Conservation (phyloP, 2,113 vertebrate species). For the Phoenicopterus ruber region DNA sequence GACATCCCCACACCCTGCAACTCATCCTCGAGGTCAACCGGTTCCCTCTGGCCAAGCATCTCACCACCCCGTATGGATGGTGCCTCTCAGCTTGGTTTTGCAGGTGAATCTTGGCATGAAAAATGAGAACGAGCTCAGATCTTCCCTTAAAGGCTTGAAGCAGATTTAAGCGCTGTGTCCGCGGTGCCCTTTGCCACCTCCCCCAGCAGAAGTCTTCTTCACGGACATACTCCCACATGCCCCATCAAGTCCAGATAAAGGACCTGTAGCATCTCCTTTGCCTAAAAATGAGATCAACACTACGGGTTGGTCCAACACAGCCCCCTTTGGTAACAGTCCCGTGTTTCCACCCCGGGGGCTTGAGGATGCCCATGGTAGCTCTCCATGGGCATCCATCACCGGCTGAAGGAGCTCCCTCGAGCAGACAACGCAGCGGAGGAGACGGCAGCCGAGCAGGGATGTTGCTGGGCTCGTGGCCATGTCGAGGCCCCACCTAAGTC, state of each 20-base stretch:
- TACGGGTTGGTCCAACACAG: background rate
- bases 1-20: background rate
- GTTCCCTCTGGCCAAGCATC: background rate
- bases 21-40: background rate
- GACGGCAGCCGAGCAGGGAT: background rate
- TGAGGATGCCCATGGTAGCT: accelerated
- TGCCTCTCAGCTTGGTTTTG: background rate
- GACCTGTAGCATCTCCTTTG: background rate
- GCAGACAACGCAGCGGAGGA: background rate
- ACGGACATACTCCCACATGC: background rate
- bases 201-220: background rate
- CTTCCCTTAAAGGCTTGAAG: background rate
- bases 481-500: background rate
- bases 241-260: background rate
- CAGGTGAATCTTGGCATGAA: accelerated
- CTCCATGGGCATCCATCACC: background rate
- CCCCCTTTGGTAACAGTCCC: background rate
- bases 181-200: background rate
- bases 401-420: background rate
- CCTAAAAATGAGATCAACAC: background rate
- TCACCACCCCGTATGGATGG: accelerated
- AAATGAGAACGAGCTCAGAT: background rate
- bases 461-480: background rate
- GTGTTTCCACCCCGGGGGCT: background rate
- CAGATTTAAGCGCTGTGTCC: background rate